Conservation (phyloP, 2,797 vertebrate species). For the Notolepis coatsorum region DNA sequence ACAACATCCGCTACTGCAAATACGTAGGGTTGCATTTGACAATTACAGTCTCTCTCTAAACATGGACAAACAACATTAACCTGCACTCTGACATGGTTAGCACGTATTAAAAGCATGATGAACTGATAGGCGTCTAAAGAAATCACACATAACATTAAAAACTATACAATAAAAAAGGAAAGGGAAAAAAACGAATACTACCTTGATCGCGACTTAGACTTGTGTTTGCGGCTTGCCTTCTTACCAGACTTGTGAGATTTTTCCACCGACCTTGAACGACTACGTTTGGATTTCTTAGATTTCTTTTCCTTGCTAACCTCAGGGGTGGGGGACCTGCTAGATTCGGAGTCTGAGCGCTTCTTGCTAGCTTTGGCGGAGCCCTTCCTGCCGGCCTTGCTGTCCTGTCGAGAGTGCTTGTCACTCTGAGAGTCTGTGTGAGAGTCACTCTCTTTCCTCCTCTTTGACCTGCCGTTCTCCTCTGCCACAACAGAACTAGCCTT, state of each 20-base stretch:
- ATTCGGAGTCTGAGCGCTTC: slow-evolving; percentile 92
- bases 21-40: slow-evolving; percentile 21
- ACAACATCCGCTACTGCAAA: background rate
- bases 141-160: slow-evolving; percentile 70
- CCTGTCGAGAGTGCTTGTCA: slow-evolving; percentile 89
- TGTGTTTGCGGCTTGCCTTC: slow-evolving; percentile 99
- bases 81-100: background rate
- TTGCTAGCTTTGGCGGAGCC: slow-evolving; percentile 91
- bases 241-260: slow-evolving; percentile 99
- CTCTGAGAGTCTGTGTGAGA: slow-evolving; percentile 82
- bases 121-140: slow-evolving; percentile 48
- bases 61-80: slow-evolving; percentile 15
- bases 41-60: slow-evolving; percentile 9
- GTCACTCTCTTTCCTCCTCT: slow-evolving; percentile 83
- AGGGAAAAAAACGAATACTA: slow-evolving; percentile 95
- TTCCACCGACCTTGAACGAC: slow-evolving; percentile 97
- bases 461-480: slow-evolving; percentile 85
- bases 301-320: slow-evolving; percentile 98
- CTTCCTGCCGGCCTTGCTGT: slow-evolving; percentile 88
- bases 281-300: slow-evolving; percentile 98
- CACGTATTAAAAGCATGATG: slow-evolving; percentile 19
- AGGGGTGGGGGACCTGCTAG: slow-evolving; percentile 92
- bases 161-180: slow-evolving; percentile 76
- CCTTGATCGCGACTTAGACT: slow-evolving; percentile 99
- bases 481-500: slow-evolving; percentile 69